Percentiles rank a stretch among this genome's conserved stretches.
Conservation (phyloP, 2,888 invertebrate species). For the Cyaniris semiargus region DNA sequence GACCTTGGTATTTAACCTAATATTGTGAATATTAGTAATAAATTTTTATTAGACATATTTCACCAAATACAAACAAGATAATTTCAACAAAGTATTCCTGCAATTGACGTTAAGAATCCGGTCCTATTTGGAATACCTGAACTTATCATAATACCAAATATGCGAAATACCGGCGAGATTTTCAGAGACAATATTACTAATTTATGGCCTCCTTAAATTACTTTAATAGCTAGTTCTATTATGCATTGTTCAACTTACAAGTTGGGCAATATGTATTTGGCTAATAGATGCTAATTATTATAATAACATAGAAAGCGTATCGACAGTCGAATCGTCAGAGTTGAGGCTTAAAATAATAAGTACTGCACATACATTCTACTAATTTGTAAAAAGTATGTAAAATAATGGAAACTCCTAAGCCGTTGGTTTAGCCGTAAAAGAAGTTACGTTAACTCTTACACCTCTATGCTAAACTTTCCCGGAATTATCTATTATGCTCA, state of each 20-base stretch:
- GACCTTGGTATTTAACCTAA: background rate
- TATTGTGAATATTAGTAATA: background rate
- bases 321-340: background rate
- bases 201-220: background rate
- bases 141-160: slow-evolving; percentile 17
- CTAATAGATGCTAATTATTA: background rate
- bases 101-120: slow-evolving; percentile 19
- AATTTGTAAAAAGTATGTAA: background rate
- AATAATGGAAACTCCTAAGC: background rate
- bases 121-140: background rate
- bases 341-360: background rate
- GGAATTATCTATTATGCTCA: background rate
- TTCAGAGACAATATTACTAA: background rate
- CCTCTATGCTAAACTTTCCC: background rate
- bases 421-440: background rate
- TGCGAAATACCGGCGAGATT: background rate
- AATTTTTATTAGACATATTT: background rate
- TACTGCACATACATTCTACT: background rate
- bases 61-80: background rate
- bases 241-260: background rate
- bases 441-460: background rate
- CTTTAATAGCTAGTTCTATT: background rate
- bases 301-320: background rate
- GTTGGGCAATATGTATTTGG: background rate
- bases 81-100: background rate